Evolutionary conservation across 2,888 invertebrate species (phyloP).

Genomic region (Cartodere bifasciata): DNA sequence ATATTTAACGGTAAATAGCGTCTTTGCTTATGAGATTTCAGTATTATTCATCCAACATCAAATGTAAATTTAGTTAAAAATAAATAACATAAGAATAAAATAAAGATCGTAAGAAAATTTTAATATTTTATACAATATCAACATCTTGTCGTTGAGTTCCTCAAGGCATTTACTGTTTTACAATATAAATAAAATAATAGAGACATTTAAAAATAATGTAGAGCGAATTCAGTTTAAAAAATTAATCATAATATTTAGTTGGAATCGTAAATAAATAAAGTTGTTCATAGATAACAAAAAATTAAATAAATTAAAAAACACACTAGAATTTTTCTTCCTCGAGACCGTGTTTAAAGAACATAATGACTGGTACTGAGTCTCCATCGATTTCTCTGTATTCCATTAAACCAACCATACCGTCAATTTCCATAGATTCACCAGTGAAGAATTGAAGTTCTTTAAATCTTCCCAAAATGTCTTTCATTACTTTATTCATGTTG

Average conservation of each 20-base stretch:
- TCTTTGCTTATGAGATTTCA: too few relatives aligned
- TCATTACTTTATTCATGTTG: constrained; percentile 89
- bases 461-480: constrained; percentile 79
- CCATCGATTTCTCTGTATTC: constrained; percentile 87
- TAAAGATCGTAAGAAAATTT: too few relatives aligned
- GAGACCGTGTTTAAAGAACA: constrained; percentile 94
- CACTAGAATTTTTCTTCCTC: constrained; percentile 87
- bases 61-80: too few relatives aligned
- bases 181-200: too few relatives aligned
- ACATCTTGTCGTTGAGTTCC: too few relatives aligned
- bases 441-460: constrained; percentile 87
- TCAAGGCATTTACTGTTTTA: too few relatives aligned
- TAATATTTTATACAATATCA: too few relatives aligned
- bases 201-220: too few relatives aligned
- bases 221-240: too few relatives aligned
- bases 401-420: constrained; percentile 86
- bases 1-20: too few relatives aligned
- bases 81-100: too few relatives aligned
- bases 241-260: constrained; percentile 4
- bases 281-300: constrained; percentile 7
- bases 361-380: constrained; percentile 71
- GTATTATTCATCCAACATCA: too few relatives aligned
- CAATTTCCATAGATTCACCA: constrained; percentile 87
- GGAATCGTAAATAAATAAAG: background rate
- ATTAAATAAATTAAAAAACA: constrained; percentile 16